Base-by-base conservation (phyloP, 2,888 invertebrate species). In the Lithophane semibrunnea region DNA sequence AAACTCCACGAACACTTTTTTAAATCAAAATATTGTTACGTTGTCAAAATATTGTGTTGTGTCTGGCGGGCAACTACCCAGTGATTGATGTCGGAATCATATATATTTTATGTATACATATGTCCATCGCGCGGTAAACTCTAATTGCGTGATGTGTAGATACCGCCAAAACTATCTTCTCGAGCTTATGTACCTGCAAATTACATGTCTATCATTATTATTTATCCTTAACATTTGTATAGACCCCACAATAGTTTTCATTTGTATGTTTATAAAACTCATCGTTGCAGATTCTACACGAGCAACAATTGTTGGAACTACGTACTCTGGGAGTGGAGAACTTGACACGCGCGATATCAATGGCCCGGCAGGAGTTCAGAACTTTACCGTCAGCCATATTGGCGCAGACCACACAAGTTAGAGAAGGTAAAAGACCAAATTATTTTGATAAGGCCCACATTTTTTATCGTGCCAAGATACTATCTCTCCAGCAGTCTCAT, bases 361-460 rank as follows among this genome's bases (percentile, higher is more conserved):
- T 94, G 61, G 97, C 97, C 7, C 96, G 97, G 54, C 96, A 97
- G 76, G 97, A 97, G 88, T 98, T 98, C 87, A 95, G 95, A 76
- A 95, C 97, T 68, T 94, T 98, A 75, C 98, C 98, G 0, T 95
- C 97, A 75, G 96, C 97, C 76, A 97, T 98, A 81, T 95, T 96
- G 21, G 91, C 96, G 73, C 97, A 97, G 88, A 98, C 98, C 3
- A 92, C 97, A 65, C 92, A 95, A 73, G 95, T 97, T 18, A 95
- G 98, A 90, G 96, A 97, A 94, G 97, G 98, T 98, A 64, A 2
- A 47, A 1, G 7, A 13, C 10, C 1, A 42, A 69, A 9, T 54
- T 37, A 24, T 68, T 61, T 67, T 44, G 3, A 18, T 24, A n/a
- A 13, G 3, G n/a, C n/a, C n/a, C n/a, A n/a, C n/a, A n/a, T n/a